Evolutionary conservation across 1,140 invertebrate species (phyloP), one percentile per base, ranked within the genome.

Genomic region (Lasaia peninsularis): DNA sequence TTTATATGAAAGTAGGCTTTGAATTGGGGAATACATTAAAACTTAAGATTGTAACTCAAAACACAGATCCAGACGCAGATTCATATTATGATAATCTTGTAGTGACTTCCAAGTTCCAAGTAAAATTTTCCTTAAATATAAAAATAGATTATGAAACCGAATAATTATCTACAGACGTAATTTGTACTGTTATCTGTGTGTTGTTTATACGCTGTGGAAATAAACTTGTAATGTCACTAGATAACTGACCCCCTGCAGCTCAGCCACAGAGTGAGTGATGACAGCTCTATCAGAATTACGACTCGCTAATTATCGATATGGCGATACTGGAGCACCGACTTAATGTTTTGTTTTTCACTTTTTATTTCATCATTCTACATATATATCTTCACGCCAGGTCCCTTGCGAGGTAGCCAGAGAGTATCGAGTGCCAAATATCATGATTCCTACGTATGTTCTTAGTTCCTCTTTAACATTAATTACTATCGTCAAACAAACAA

Each of bases 241-340:
- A 78, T 85, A 80, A 73, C 63, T 80, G 80, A 79, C 73, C 81
- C 81, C 81, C 81, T 67, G 60, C 68, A 69, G 71, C 65, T 67
- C 51, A 65, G 60, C 54, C 51, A 54, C 21, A 50, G 33, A 52
- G 31, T 18, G 35, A 53, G 67, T 82, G 77, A 85, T 68, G 78
- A 76, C 71, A 83, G 50, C 53, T 16, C 31, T 33, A 12, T 10
- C 52, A 40, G 54, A 55, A 65, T 82, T 82, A 72, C 77, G 56
- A 56, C 44, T 24, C 49, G 24, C 58, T 52, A 33, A 64, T 44
- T 28, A 28, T 28, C 24, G 24, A 32, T 32, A 14, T 16, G 18
- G 7, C 14, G 12, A 16, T 52, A 52, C 33, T 10, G 16, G 12
- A 4, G 24, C 8, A 4, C 24, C 24, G 11, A 48, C 2, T 7